Percentiles rank a stretch among this genome's conserved stretches.
These are phyloP conservation scores for Eutrigla gurnardus DNA, from an alignment of 2,797 vertebrate genomes.

Conservation along the genomic window DNA sequence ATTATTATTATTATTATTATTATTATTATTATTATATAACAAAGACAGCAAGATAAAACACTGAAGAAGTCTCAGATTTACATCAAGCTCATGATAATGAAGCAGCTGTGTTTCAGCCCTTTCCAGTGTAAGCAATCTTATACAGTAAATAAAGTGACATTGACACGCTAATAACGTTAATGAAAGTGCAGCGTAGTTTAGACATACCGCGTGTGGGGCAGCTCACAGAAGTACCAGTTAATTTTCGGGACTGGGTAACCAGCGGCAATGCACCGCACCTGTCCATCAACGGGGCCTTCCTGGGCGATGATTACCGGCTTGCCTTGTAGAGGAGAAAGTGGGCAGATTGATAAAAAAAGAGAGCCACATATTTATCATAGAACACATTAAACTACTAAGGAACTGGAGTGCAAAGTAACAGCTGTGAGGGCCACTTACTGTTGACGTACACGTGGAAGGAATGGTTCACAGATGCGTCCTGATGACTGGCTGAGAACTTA, in stretches of 20 bases:
- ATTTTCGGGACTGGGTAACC: conserved; percentile 94
- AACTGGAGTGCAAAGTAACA: neutral
- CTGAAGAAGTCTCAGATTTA: neutral
- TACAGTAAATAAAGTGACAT: neutral
- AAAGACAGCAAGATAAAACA: neutral
- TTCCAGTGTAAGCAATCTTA: neutral
- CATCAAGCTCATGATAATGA: neutral
- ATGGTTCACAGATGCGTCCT: conserved; percentile 86
- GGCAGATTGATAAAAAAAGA: neutral
- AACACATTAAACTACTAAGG: neutral
- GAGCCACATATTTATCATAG: neutral
- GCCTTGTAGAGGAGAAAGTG: conserved; percentile 76
- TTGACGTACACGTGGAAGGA: conserved; percentile 93
- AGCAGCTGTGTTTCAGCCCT: neutral
- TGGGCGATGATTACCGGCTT: conserved; percentile 92
- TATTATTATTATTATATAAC: no score
- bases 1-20: no score
- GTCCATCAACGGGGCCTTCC: conserved; percentile 89
- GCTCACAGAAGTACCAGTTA: conserved; percentile 92
- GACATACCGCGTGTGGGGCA: conserved; percentile 78
- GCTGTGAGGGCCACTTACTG: conserved; percentile 87
- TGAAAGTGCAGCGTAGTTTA: neutral
- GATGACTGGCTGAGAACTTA: conserved; percentile 90
- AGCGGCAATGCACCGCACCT: conserved; percentile 92
- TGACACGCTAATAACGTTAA: neutral